Percentiles rank a stretch among this genome's conserved stretches.
These are phyloP conservation scores for Panthera leo DNA, from an alignment of 2,113 vertebrate genomes.

Conservation along the genomic window DNA sequence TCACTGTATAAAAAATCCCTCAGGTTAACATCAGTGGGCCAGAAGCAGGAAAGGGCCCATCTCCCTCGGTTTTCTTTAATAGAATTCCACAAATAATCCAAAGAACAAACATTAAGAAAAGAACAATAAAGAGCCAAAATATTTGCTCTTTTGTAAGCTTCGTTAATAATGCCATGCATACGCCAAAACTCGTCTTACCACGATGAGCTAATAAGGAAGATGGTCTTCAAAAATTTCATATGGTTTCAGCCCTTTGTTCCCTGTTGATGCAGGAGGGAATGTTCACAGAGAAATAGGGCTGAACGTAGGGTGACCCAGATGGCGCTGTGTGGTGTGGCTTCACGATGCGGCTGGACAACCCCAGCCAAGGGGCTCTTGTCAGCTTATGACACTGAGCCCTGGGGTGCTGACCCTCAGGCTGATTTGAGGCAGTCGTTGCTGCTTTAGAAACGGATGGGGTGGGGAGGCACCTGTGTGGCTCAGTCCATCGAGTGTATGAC, in stretches of 20 bases:
- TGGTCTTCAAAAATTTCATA: not conserved
- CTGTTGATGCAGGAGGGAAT: not conserved
- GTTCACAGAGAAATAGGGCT: rapidly evolving
- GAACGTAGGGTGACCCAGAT: not conserved
- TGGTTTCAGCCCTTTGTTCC: not conserved
- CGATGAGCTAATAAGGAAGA: not conserved
- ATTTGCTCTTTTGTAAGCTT: not conserved
- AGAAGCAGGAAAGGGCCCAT: not conserved
- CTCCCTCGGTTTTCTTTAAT: conserved; percentile 7
- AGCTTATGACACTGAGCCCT: not conserved
- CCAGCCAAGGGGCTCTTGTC: too few species aligned
- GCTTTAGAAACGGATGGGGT: not conserved
- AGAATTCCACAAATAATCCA: conserved; percentile 54
- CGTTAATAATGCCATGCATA: not conserved
- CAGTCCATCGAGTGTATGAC: too few species aligned
- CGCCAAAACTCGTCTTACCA: not conserved
- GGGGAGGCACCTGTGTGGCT: too few species aligned
- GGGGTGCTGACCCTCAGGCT: too few species aligned
- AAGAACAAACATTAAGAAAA: conserved; percentile 59
- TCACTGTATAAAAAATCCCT: not conserved
- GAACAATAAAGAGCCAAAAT: conserved; percentile 31
- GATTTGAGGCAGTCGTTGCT: rapidly evolving
- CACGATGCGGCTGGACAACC: rapidly evolving
- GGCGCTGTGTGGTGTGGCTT: rapidly evolving
- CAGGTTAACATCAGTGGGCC: not conserved